These are phyloP conservation scores for Quiscalus mexicanus DNA, from an alignment of 2,113 vertebrate species.

Conservation along the genomic window DNA sequence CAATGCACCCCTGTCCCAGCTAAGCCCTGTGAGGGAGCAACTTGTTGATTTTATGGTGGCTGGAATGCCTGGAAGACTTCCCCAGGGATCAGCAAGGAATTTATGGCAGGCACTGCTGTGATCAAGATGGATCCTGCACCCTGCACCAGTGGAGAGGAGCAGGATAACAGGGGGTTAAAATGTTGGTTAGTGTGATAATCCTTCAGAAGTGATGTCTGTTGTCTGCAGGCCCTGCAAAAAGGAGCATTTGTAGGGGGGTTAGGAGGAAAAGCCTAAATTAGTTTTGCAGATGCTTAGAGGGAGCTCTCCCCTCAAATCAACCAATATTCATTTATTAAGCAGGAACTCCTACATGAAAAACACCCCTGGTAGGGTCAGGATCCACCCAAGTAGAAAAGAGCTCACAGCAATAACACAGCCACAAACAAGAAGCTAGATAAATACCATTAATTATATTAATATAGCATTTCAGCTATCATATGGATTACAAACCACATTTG, in stretches of 20 bases:
- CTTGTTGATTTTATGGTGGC: neutral
- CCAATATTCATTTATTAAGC: neutral
- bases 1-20: neutral
- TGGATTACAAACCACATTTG: neutral
- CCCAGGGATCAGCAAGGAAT: neutral
- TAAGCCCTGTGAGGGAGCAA: neutral
- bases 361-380: neutral
- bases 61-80: neutral
- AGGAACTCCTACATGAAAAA: neutral
- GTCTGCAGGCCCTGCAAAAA: neutral
- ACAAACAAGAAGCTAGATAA: neutral
- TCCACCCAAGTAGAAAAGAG: neutral
- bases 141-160: neutral
- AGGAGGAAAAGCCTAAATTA: neutral
- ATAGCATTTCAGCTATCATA: neutral
- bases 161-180: neutral
- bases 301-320: neutral
- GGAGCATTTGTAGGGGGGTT: neutral
- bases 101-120: neutral
- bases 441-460: neutral
- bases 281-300: slow-evolving; percentile 15
- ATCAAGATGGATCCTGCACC: neutral
- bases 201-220: neutral
- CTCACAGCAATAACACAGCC: neutral
- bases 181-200: neutral